Conservation (phyloP, 1,140 invertebrate species). For the Samia ricini region DNA sequence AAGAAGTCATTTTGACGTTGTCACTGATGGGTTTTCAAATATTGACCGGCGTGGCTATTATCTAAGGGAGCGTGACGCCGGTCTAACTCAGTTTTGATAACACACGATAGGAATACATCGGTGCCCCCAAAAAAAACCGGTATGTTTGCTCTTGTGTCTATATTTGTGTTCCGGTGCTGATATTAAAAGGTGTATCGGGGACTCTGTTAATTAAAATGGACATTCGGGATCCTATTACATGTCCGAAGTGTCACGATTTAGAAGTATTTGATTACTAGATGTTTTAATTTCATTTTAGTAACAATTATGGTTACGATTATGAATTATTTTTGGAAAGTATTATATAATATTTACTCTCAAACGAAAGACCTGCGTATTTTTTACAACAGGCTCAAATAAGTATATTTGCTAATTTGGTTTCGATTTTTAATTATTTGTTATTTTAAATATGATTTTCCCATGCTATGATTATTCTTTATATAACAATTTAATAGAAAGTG, state of each 20-base stretch:
- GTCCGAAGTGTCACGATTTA: slow-evolving; percentile 9
- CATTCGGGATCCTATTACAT: slow-evolving; percentile 21
- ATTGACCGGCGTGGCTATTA: slow-evolving; percentile 65
- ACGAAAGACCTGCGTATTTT: too few species aligned
- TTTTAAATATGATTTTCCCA: slow-evolving; percentile 6
- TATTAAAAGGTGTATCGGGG: slow-evolving; percentile 44
- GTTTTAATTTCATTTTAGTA: slow-evolving; percentile 13
- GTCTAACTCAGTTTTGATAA: slow-evolving; percentile 51
- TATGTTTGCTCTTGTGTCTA: slow-evolving; percentile 48
- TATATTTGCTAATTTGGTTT: too few species aligned
- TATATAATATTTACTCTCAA: too few species aligned
- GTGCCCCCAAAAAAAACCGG: slow-evolving; percentile 47
- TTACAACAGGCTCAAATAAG: too few species aligned
- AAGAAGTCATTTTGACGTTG: slow-evolving; percentile 53
- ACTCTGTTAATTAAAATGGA: slow-evolving; percentile 54
- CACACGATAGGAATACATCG: slow-evolving; percentile 30
- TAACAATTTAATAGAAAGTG: slow-evolving; percentile 1
- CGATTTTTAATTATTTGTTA: too few species aligned
- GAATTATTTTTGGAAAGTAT: too few species aligned
- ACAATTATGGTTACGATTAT: background rate
- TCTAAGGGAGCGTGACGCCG: slow-evolving; percentile 48
- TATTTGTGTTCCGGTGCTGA: slow-evolving; percentile 42
- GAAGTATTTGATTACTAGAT: slow-evolving; percentile 10
- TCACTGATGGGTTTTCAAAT: slow-evolving; percentile 66
- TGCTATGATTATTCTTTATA: slow-evolving; percentile 11